These are phyloP conservation scores for Mayetiola destructor DNA, from an alignment of 2,888 invertebrate species.

Conservation along the genomic window DNA sequence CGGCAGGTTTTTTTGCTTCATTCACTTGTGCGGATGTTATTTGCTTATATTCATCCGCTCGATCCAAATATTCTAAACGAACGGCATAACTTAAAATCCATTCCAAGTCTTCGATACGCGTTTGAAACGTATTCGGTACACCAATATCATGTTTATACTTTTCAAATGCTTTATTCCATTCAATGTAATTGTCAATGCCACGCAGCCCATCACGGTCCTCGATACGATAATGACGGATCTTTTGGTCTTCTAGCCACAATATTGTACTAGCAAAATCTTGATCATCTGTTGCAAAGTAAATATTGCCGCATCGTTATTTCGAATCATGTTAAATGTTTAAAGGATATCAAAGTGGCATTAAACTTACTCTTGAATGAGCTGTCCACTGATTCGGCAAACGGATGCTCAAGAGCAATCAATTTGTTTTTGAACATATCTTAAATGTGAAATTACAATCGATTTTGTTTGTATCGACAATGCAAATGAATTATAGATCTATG, in stretches of 20 bases:
- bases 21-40: slow-evolving; percentile 38
- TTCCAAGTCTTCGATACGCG: slow-evolving; percentile 55
- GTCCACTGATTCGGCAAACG: slow-evolving; percentile 54
- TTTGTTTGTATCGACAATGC: background rate
- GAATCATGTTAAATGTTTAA: background rate
- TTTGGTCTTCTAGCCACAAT: slow-evolving; percentile 86
- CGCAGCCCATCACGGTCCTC: slow-evolving; percentile 64
- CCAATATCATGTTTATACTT: slow-evolving; percentile 61
- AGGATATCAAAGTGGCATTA: background rate
- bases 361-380: slow-evolving; percentile 43
- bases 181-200: slow-evolving; percentile 43
- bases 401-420: slow-evolving; percentile 62
- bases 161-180: slow-evolving; percentile 58
- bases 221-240: slow-evolving; percentile 74
- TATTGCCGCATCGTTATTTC: background rate
- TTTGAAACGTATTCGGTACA: slow-evolving; percentile 48
- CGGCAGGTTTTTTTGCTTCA: slow-evolving; percentile 41
- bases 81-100: slow-evolving; percentile 79
- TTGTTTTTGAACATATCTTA: slow-evolving; percentile 58
- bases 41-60: slow-evolving; percentile 7
- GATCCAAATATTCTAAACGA: slow-evolving; percentile 63
- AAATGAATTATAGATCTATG: no score
- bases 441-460: background rate
- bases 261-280: slow-evolving; percentile 65
- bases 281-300: slow-evolving; percentile 47